phyloP scores from a whole-genome alignment of 1,140 invertebrate genomes.

The Solenopsis invicta region DNA sequence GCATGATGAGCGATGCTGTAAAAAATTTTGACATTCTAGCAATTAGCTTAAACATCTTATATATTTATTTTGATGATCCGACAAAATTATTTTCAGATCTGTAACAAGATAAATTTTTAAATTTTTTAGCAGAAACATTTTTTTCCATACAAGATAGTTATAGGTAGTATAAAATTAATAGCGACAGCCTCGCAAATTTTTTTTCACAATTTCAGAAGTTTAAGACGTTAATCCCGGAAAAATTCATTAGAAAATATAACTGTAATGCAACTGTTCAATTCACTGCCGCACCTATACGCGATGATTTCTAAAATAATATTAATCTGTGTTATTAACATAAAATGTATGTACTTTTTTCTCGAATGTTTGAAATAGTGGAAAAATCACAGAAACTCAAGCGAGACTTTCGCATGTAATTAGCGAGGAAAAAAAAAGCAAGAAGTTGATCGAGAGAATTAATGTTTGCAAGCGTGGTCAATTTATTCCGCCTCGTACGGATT shows the following conservation, averaged over 20 bases:
- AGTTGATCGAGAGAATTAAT: slow-evolving; percentile 40
- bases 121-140: too few species aligned
- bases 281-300: not conserved
- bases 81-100: too few species aligned
- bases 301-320: slow-evolving; percentile 1
- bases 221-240: too few species aligned
- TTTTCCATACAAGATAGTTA: too few species aligned
- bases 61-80: too few species aligned
- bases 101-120: too few species aligned
- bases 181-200: too few species aligned
- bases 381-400: not conserved
- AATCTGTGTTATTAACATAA: not conserved
- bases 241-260: not conserved
- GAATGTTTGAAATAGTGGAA: not conserved
- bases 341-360: not conserved
- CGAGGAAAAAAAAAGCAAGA: not conserved
- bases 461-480: slow-evolving; percentile 52
- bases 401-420: slow-evolving; percentile 57
- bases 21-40: too few species aligned
- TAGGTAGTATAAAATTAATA: too few species aligned
- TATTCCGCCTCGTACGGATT: slow-evolving; percentile 56
- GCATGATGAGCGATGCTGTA: too few species aligned
- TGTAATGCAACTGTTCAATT: not conserved
- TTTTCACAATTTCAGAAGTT: too few species aligned
- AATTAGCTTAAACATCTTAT: too few species aligned